Base-by-base conservation (phyloP, 2,113 vertebrate species). In the Canis aureus region DNA sequence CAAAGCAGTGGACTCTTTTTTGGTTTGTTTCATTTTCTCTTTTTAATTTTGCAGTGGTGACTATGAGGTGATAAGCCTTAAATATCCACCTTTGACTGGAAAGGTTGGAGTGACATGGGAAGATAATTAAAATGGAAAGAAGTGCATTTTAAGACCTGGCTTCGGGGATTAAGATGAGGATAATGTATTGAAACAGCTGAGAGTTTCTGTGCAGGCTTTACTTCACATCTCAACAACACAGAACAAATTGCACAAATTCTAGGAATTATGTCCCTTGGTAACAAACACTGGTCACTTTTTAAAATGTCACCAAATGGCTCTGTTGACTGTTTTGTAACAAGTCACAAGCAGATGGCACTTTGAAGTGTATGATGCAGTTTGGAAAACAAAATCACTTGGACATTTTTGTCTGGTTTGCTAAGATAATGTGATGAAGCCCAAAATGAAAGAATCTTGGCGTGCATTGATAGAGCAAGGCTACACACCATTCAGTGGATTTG, bases 251-350 rank as follows among this genome's bases (percentile, higher is more conserved):
- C 79, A 93, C 83, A 97, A 97, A 96, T 64, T 92, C 97, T 67
- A 38, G 94, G 95, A 98, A 97, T 97, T 89, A 96, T 38, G 76
- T 91, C 81, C 82, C 88, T 71, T 73, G 71, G 91, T 97, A 94
- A 94, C 51, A 97, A 76, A 94, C 97, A 96, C 9, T 81, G 64
- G 76, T 17, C 51, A 97, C 82, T 94, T 95, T 94, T 97, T 81
- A 66, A 98, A 89, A 97, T 97, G 98, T 98, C 97, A 98, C 96
- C 91, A 97, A 97, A 98, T 95, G 97, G 88, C 96, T 97, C 84
- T 88, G 51, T 94, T 95, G 96, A 97, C 82, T 91, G 91, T 98
- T 97, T 97, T 97, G 92, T 97, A 98, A 98, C 97, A 89, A 97
- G 95, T 95, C 71, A 83, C 53, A 98, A 97, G 91, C 97, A 98